Conservation (phyloP, 2,888 invertebrate species). For the Rhagonycha lutea region DNA sequence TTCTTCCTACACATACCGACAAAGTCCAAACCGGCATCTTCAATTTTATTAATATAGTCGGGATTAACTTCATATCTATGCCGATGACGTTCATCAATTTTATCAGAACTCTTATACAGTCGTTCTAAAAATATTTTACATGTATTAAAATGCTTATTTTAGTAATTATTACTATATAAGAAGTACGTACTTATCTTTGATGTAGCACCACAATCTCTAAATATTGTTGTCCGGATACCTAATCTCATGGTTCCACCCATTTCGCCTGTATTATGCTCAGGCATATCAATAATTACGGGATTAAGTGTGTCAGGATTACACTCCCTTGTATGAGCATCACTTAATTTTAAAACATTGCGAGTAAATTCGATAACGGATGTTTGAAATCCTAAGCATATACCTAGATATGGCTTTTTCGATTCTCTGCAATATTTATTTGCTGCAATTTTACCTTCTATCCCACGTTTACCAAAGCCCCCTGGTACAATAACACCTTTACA, state of each 20-base stretch:
- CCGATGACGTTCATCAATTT: constrained; percentile 92
- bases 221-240: constrained; percentile 87
- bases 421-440: constrained; percentile 93
- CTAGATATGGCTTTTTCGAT: constrained; percentile 88
- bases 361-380: constrained; percentile 95
- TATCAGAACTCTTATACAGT: constrained; percentile 76
- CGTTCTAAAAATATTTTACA: constrained; percentile 59
- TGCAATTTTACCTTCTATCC: constrained; percentile 93
- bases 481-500: constrained; percentile 93
- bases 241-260: constrained; percentile 98
- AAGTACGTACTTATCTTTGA: constrained; percentile 68
- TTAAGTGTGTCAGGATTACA: constrained; percentile 72
- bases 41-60: constrained; percentile 75
- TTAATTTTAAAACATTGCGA: constrained; percentile 76
- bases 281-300: constrained; percentile 96
- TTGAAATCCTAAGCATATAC: constrained; percentile 97
- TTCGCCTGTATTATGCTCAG: constrained; percentile 91
- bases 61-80: constrained; percentile 99
- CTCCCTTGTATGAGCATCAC: constrained; percentile 87
- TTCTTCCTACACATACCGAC: constrained; percentile 63
- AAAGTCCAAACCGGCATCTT: constrained; percentile 84
- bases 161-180: background rate
- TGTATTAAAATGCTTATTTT: background rate
- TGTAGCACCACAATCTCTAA: constrained; percentile 62
- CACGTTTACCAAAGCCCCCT: constrained; percentile 95